Conservation (phyloP, 2,888 invertebrate species). For the Drosophila kanekoi region DNA sequence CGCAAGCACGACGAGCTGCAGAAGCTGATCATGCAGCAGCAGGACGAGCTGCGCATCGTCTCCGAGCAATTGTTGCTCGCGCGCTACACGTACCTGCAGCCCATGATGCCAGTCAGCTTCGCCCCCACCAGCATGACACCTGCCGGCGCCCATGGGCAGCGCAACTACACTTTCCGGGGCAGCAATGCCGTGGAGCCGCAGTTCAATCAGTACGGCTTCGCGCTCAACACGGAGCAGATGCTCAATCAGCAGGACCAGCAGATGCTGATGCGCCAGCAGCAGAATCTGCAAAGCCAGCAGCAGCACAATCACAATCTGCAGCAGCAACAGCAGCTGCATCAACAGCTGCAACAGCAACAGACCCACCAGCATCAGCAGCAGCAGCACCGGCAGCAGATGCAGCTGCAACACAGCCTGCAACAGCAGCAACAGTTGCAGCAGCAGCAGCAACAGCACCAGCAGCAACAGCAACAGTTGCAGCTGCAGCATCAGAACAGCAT, state of each 20-base stretch:
- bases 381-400: conserved; percentile 41
- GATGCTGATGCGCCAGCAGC: conserved; percentile 77
- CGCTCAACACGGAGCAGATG: conserved; percentile 79
- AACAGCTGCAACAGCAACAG: conserved; percentile 31
- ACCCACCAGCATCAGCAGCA: conserved; percentile 52
- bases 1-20: conserved; percentile 94
- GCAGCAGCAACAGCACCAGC: conserved; percentile 68
- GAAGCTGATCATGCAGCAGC: conserved; percentile 93
- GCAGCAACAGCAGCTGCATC: conserved; percentile 34
- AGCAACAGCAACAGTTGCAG: conserved; percentile 48
- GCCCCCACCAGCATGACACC: conserved; percentile 54
- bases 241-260: conserved; percentile 78
- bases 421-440: conserved; percentile 44
- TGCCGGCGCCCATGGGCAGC: conserved; percentile 39
- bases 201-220: conserved; percentile 83
- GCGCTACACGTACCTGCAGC: conserved; percentile 89
- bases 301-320: conserved; percentile 70
- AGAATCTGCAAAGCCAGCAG: conserved; percentile 72
- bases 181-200: conserved; percentile 77
- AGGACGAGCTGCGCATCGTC: conserved; percentile 93
- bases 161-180: conserved; percentile 63
- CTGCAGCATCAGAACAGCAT: conserved; percentile 62
- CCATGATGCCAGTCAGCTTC: conserved; percentile 79
- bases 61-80: conserved; percentile 95
- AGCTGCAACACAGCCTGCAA: conserved; percentile 49